Base-by-base conservation (phyloP, 64 coral and sea anemone genomes). In the Orbicella faveolata region DNA sequence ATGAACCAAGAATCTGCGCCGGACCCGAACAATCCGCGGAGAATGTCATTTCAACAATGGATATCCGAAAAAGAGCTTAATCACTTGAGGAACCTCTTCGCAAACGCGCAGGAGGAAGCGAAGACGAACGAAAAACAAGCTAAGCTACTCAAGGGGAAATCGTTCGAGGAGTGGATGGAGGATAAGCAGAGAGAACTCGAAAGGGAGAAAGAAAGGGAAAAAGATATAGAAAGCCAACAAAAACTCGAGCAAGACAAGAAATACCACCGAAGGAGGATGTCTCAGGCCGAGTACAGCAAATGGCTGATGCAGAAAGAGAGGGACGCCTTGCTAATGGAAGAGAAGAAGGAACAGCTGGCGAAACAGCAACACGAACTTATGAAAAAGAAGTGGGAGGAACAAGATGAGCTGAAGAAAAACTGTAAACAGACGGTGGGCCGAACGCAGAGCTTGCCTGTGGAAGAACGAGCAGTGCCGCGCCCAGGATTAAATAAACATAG, bases 91-190 rank as follows among this genome's bases (percentile, higher is more conserved):
- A 77, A 77, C n/a, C 65, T 87, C 41, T 92, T 94, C 15, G 92
- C 82, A 1, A 84, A 91, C 16, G 93, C 95, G 4, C 92, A 96
- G 64, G 89, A 94, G 11, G 91, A 83, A 5, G 95, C 91, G 17
- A 55, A 91, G 9, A 89, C 83, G 35, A 89, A 83, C 63, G 95
- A 92, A 14, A 84, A 81, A 39, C 90, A 93, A 52, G 81, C 62
- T 3, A 76, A 63, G 30, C 37, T 37, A 20, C 86, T 90, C 16
- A 96, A 94, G 55, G 95, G 95, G 1, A 96, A 96, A 44, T 90
- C 95, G 13, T 96, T 96, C 67, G 95, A 96, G 16, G 95, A 96
- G 55, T 96, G 95, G 95, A 64, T 96, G 69, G 92, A 96, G 17
- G 95, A 96, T 12, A 96, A 96, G 34, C 89, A 73, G 39, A 81